Base-by-base conservation (phyloP, 2,797 vertebrate genomes). In the Rhincodon typus region DNA sequence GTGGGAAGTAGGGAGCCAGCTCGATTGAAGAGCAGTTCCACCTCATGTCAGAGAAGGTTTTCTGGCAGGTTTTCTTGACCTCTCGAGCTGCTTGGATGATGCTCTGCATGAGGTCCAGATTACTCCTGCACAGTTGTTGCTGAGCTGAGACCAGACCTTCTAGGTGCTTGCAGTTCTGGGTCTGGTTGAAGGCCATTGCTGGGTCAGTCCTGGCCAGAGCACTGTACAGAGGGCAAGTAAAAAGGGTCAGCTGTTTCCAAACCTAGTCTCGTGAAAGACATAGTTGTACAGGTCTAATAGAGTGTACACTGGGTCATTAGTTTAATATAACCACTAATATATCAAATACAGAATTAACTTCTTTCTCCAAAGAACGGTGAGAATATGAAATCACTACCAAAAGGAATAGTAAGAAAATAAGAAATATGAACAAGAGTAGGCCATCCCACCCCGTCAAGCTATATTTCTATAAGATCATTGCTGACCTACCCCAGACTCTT, bases 11-110 rank as follows among this genome's bases (percentile, higher is more conserved):
- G 0, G 98, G 97, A 66, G 98, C 97, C 95, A 98, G 97, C 67
- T 99, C 99, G 0, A 99, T 99, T 96, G 99, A 99, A 79, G 99
- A 99, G 97, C 99, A 99, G 97, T 99, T 99, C 99, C 99, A 99
- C 91, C 99, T 97, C 99, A 99, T 99, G 96, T 99, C 99, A 0
- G 98, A 96, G 0, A 99, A 99, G 0, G 99, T 98, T 97, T 99
- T 99, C 96, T 98, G 98, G 97, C 99, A 99, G 1, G 98, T 98
- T 97, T 99, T 99, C 97, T 98, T 99, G 97, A 99, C 99, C 96
- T 99, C 99, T 0, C 98, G 98, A 0, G 99, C 98, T 0, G 99
- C 99, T 95, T 98, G 98, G 97, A 99, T 98, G 57, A 99, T 98
- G 96, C 98, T 99, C 50, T 98, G 99, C 99, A 99, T 99, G 74